phyloP scores from a whole-genome alignment of 2,888 invertebrate species.

The Muscina levida region DNA sequence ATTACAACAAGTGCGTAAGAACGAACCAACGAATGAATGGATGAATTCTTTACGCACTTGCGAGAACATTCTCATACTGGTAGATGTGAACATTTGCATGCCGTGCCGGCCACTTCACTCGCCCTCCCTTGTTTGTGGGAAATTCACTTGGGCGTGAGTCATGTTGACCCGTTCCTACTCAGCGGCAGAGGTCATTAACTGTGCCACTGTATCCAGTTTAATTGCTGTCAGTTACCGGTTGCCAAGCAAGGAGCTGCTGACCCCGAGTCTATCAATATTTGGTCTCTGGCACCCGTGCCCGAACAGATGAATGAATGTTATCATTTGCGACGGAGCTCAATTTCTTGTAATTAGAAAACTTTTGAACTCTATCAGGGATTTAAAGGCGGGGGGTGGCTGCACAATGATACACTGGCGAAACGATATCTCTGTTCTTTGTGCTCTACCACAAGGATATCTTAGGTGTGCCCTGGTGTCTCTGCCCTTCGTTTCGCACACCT shows the following conservation, averaged over 20 bases:
- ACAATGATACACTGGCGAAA: constrained; percentile 36
- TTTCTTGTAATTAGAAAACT: constrained; percentile 75
- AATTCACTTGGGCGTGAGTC: too few species aligned
- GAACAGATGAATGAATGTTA: constrained; percentile 27
- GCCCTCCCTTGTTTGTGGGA: too few species aligned
- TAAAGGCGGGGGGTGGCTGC: constrained; percentile 1
- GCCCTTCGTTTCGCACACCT: constrained; percentile 4
- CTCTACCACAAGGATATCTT: constrained; percentile 9
- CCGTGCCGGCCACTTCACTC: too few species aligned
- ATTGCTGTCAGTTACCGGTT: constrained; percentile 39
- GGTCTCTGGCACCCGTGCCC: background rate
- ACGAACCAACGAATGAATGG: background rate
- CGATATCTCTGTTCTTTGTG: constrained; percentile 41
- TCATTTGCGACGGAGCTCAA: constrained; percentile 54
- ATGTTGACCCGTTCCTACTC: background rate
- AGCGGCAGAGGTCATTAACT: constrained; percentile 44
- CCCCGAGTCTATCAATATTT: constrained; percentile 23
- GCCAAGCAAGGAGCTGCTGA: constrained; percentile 41
- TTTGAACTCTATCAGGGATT: constrained; percentile 68
- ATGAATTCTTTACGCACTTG: constrained; percentile 30
- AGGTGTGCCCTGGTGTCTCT: constrained; percentile 28
- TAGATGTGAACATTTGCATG: too few species aligned
- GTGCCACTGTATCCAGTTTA: constrained; percentile 36
- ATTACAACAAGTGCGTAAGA: constrained; percentile 35
- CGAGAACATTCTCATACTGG: background rate